phyloP scores from a whole-genome alignment of 2,888 invertebrate species.

The Pristionchus maxplancki region DNA sequence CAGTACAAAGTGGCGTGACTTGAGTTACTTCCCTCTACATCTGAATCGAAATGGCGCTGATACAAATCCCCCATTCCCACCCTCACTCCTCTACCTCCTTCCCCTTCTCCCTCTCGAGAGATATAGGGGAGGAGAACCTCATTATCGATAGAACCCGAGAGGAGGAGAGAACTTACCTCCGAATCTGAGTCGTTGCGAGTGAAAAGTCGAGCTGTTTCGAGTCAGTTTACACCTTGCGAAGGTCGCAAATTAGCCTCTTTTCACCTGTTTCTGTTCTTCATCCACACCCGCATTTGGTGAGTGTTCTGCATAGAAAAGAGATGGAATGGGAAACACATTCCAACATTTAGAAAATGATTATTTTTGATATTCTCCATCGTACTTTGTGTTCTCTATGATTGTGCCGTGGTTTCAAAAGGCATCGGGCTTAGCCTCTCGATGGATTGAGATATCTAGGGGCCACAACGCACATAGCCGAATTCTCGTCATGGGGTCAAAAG shows the following conservation, averaged over 20 bases:
- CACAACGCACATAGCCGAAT: too few relatives aligned
- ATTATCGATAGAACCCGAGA: slow-evolving; percentile 21
- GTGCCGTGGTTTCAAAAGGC: too few relatives aligned
- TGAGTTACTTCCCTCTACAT: neutral
- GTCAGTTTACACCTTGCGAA: neutral
- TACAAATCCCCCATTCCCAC: neutral
- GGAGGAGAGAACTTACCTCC: slow-evolving; percentile 5
- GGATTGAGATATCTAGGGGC: too few relatives aligned
- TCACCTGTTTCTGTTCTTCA: neutral
- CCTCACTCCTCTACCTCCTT: neutral
- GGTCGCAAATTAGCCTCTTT: neutral
- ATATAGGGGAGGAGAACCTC: slow-evolving; percentile 1
- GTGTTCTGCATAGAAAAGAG: neutral
- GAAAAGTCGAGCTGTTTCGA: neutral
- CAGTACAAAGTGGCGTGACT: neutral
- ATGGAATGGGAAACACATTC: neutral
- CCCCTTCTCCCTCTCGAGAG: neutral
- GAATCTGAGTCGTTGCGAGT: neutral
- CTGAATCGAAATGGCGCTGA: neutral
- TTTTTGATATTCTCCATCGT: neutral
- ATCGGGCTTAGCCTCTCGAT: too few relatives aligned
- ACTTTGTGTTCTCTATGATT: too few relatives aligned
- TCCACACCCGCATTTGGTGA: neutral
- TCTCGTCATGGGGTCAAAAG: too few relatives aligned
- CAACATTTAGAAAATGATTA: neutral